Evolutionary conservation across 2,888 invertebrate genomes (phyloP), one percentile per base, ranked within the genome.

Genomic region (Hypolimnas misippus): DNA sequence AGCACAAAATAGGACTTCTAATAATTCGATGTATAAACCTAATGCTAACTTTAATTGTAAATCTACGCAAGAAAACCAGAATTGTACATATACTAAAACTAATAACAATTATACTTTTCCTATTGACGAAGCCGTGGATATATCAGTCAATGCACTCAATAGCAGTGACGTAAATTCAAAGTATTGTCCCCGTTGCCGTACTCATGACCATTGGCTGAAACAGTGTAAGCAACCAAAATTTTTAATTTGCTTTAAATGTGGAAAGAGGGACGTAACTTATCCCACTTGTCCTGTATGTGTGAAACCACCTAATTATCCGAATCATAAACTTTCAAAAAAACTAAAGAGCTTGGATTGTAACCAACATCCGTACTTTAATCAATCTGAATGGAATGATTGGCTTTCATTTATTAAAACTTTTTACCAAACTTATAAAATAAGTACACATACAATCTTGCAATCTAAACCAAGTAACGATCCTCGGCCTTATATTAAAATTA

Each of bases 201-300:
- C 38, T 8, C 16, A 67, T 25, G 52, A 25, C 6, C 66, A 67
- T 29, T 57, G 62, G 5, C 29, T 68, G 3, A 12, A 35, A 3
- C 49, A 65, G 17, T 68, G 66, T 14, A 63, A 21, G 0, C 50
- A 60, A 14, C 25, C 60, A n/a, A 52, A 55, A 16, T 58, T 63
- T 19, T 44, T 59, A 1, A 55, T 71, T 50, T 71, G 71, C 53
- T 71, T 71, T 53, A 62, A 62, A 33, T 71, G 71, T 40, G 69
- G 68, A 1, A 62, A 42, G 21, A 67, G 59, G 31, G 66, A 65
- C n/a, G 66, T 68, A 8, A 46, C 49, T 0, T 65, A 56, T 8
- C 63, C 69, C 3, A 61, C 67, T 1, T 70, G 68, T 16, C 55
- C 66, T 12, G 25, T 42, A 8, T 63, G 61, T 17, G 61, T 65